phyloP scores from a whole-genome alignment of 2,797 vertebrate species.

The Hippocampus kuda region DNA sequence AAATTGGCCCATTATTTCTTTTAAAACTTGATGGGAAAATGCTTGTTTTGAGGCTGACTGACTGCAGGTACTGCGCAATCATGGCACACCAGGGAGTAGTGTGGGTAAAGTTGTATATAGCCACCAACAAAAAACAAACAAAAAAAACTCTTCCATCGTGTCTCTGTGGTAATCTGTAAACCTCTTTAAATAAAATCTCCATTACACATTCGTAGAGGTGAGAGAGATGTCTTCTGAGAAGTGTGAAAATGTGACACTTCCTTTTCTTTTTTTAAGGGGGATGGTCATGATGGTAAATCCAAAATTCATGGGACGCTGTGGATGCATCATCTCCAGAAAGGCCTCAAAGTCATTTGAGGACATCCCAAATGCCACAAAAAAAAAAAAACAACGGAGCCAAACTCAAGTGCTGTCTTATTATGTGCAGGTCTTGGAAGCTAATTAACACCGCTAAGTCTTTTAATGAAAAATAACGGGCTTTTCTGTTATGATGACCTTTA shows the following conservation, averaged over 20 bases:
- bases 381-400: neutral
- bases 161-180: neutral
- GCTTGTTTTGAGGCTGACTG: neutral
- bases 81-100: neutral
- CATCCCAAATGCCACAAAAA: conserved; percentile 1
- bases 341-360: neutral
- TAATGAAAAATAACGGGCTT: conserved; percentile 1
- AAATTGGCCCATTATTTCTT: neutral
- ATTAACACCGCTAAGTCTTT: neutral
- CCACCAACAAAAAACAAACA: neutral
- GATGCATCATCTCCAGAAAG: neutral
- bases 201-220: neutral
- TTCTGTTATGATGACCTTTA: conserved; percentile 1
- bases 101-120: neutral
- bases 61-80: neutral
- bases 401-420: neutral
- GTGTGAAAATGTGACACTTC: neutral
- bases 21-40: neutral
- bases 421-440: neutral
- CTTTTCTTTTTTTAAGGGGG: neutral
- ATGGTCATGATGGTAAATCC: neutral
- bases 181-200: neutral
- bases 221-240: conserved; percentile 4
- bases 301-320: neutral
- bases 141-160: neutral